phyloP scores from a whole-genome alignment of 2,888 invertebrate species.

The Lasioglossum malachurum region DNA sequence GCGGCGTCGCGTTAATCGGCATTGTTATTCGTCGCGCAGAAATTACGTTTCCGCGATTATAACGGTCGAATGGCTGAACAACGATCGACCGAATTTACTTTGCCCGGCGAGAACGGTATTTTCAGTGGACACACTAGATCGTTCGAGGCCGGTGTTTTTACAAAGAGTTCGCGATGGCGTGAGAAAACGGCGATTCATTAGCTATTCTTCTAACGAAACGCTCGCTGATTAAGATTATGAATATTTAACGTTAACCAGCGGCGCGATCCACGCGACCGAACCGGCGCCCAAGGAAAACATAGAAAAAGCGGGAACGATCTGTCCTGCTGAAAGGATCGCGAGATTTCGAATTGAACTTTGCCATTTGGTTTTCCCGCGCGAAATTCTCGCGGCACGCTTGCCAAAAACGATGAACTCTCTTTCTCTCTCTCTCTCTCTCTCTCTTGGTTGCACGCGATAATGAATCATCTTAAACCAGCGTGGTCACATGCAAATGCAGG shows the following conservation, averaged over 20 bases:
- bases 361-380: background rate
- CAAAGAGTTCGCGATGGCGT: background rate
- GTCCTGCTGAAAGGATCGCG: background rate
- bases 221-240: constrained; percentile 31
- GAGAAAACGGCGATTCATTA: background rate
- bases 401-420: constrained; percentile 24
- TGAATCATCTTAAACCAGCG: constrained; percentile 42
- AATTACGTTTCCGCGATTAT: constrained; percentile 4
- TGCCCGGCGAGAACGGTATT: background rate
- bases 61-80: background rate
- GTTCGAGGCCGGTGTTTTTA: background rate
- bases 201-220: background rate
- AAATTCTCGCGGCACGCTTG: background rate
- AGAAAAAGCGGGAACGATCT: background rate
- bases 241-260: constrained; percentile 28
- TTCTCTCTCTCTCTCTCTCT: too few species aligned
- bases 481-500: constrained; percentile 43
- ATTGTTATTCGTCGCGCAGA: background rate
- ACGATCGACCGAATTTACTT: background rate
- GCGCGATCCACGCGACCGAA: constrained; percentile 22
- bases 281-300: background rate
- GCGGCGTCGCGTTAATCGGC: background rate
- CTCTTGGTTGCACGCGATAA: background rate
- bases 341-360: background rate
- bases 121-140: background rate